Percentiles rank a stretch among this genome's conserved stretches.
Conservation (phyloP, 2,888 invertebrate species). For the Synanthedon tipuliformis region DNA sequence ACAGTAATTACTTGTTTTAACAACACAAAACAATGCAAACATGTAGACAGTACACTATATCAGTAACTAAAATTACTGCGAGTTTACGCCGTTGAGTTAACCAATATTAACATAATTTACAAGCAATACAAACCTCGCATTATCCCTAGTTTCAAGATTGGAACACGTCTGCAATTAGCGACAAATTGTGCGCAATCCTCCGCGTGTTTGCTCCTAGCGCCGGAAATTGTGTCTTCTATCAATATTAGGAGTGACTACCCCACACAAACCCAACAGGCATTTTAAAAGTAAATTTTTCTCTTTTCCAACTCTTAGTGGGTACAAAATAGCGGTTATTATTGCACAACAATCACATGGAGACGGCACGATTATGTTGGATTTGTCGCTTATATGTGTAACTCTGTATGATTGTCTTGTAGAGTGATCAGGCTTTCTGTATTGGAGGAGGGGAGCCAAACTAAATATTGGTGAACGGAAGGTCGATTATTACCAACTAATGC, state of each 20-base stretch:
- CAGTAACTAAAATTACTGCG: no score
- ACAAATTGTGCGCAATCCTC: slow-evolving; percentile 45
- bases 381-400: slow-evolving; percentile 24
- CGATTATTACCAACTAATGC: background rate
- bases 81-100: no score
- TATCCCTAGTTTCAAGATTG: background rate
- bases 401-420: slow-evolving; percentile 34
- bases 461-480: slow-evolving; percentile 20
- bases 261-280: slow-evolving; percentile 3
- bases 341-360: background rate
- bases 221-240: slow-evolving; percentile 55
- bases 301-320: background rate
- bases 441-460: slow-evolving; percentile 16
- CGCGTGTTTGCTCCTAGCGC: slow-evolving; percentile 21
- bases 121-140: no score
- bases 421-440: slow-evolving; percentile 2
- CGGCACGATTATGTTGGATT: slow-evolving; percentile 4
- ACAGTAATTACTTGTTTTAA: no score
- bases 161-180: slow-evolving; percentile 35
- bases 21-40: no score
- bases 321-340: background rate
- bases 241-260: slow-evolving; percentile 33
- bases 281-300: background rate
- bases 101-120: no score
- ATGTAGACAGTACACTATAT: no score